phyloP scores from a whole-genome alignment of 2,888 invertebrate species.

The Drosophila suboccidentalis region DNA sequence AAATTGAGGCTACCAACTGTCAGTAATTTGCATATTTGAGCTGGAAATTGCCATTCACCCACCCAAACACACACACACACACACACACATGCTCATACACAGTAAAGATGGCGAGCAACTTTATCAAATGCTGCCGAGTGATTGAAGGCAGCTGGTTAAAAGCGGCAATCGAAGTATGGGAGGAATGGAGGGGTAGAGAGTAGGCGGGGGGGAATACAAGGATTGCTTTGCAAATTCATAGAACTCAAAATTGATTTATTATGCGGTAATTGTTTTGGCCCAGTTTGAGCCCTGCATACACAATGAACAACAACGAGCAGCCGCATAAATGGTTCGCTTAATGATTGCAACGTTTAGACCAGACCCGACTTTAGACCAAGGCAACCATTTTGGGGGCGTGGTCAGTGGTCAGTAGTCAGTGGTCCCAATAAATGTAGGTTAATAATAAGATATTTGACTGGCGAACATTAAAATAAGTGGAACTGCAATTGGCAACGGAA shows the following conservation, averaged over 20 bases:
- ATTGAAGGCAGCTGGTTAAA: conserved; percentile 59
- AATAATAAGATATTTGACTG: conserved; percentile 65
- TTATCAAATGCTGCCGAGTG: conserved; percentile 50
- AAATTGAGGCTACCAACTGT: conserved; percentile 76
- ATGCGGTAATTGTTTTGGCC: conserved; percentile 84
- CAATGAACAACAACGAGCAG: conserved; percentile 50
- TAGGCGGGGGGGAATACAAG: conserved; percentile 12
- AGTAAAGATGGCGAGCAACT: conserved; percentile 46
- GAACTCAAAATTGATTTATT: conserved; percentile 82
- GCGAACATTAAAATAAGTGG: conserved; percentile 58
- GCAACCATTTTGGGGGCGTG: conserved; percentile 23
- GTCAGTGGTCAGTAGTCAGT: not conserved
- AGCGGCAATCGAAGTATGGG: not conserved
- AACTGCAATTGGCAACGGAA: conserved; percentile 35
- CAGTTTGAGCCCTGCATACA: conserved; percentile 71
- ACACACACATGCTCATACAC: conserved; percentile 1
- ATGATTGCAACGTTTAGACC: conserved; percentile 54
- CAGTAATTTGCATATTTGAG: conserved; percentile 77
- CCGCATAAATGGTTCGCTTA: conserved; percentile 58
- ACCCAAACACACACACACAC: not conserved
- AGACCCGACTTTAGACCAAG: not conserved
- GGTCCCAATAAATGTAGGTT: conserved; percentile 48
- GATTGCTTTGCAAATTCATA: conserved; percentile 71
- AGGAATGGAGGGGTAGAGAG: not conserved
- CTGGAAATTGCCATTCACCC: conserved; percentile 63